These are phyloP conservation scores for Forbesichthys agassizii DNA, from an alignment of 2,113 vertebrate species.

Conservation along the genomic window DNA sequence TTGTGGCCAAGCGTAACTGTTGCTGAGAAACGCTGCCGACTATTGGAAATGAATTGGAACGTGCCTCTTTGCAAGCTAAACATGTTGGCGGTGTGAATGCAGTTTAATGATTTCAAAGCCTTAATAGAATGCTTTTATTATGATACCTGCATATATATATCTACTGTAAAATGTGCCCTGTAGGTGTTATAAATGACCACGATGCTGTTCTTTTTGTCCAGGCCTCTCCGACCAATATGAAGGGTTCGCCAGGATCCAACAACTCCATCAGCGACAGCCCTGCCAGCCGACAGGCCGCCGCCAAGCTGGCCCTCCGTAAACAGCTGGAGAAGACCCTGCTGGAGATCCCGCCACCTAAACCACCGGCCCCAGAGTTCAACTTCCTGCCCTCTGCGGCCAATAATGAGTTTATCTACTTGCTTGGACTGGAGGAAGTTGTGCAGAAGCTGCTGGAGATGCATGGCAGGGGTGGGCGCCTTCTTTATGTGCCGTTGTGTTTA, in stretches of 20 bases:
- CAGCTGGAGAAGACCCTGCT: slow-evolving; percentile 96
- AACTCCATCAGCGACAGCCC: slow-evolving; percentile 84
- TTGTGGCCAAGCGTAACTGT: too few species aligned
- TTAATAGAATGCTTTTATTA: too few species aligned
- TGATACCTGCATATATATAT: too few species aligned
- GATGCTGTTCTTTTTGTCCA: slow-evolving; percentile 48
- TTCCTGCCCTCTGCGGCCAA: slow-evolving; percentile 97
- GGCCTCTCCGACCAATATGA: slow-evolving; percentile 86
- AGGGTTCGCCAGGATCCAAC: slow-evolving; percentile 77
- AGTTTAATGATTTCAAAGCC: too few species aligned
- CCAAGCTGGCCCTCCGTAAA: slow-evolving; percentile 93
- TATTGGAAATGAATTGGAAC: too few species aligned
- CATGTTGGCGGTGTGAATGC: too few species aligned
- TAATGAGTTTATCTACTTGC: slow-evolving; percentile 97
- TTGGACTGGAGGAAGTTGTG: slow-evolving; percentile 96
- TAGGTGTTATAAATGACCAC: not conserved
- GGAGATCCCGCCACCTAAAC: slow-evolving; percentile 96
- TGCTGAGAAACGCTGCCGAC: too few species aligned
- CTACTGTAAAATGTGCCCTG: too few species aligned
- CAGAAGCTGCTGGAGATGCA: slow-evolving; percentile 96
- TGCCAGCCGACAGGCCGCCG: slow-evolving; percentile 90
- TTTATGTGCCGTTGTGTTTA: too few species aligned
- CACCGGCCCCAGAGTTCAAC: slow-evolving; percentile 91
- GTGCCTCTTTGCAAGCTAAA: too few species aligned
- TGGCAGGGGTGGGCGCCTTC: slow-evolving; percentile 73